Base-by-base conservation (phyloP, 2,797 vertebrate genomes). In the Lepidocolaptes lacrymiger region DNA sequence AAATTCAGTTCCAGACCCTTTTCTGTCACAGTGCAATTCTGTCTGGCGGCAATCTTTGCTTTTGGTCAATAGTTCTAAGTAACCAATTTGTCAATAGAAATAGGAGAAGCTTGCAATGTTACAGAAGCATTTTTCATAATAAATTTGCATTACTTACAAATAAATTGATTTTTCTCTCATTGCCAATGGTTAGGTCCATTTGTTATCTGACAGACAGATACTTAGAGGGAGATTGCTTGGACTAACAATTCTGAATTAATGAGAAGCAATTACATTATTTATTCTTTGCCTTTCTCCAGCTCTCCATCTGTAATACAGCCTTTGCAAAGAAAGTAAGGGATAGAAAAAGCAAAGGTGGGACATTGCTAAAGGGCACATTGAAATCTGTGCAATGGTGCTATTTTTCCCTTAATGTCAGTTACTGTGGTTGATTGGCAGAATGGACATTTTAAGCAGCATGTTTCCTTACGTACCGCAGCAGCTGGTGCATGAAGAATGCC, bases 91-190 rank as follows among this genome's bases (percentile, higher is more conserved):
- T 88, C 82, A 92, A 61, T 30, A 91, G 64, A 83, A 44, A 85
- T n/a, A 36, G 58, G 37, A 73, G 43, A 67, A 85, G n/a, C 68
- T 77, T 67, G 36, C n/a, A 67, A 36, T 79, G 30, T 80, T 85
- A 23, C 61, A 85, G 75, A 82, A 92, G 18, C 56, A 83, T 88
- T 93, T 85, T 93, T 94, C 49, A 52, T 83, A 74, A 93, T 86
- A 78, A 85, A 85, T 92, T 78, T 81, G 27, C 41, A 66, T 88
- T 91, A 84, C 55, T 94, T 88, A 36, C 20, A 90, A 91, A 88
- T 72, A 92, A 87, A 91, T 85, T 85, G 85, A 68, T 96, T 91
- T 92, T 93, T 90, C 66, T 85, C 6, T 84, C 85, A 88, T 79
- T 91, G 49, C 51, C 69, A 81, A 46, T 72, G 18, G 22, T 77